A percentile compares a stretch with the other conserved stretches of the same genome.
Evolutionary conservation across 2,888 invertebrate species (phyloP).

Genomic region (Aporophyla lueneburgensis): DNA sequence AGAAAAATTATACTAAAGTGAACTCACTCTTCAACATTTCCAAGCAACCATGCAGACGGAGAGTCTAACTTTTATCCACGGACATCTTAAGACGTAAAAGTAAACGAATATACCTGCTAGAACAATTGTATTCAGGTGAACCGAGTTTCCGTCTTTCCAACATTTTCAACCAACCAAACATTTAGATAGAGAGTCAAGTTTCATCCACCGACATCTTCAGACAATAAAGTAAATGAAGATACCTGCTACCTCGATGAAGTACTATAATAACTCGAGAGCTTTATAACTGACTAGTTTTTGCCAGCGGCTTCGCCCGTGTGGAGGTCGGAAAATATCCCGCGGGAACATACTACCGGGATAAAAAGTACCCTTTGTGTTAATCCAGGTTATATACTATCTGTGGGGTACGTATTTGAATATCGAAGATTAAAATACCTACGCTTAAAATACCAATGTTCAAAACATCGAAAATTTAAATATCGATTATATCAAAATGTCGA

Average conservation of each 20-base stretch:
- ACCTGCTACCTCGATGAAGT: slow-evolving; percentile 3
- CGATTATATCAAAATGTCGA: no score
- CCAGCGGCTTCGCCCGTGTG: no score
- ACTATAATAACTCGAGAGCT: slow-evolving; percentile 1
- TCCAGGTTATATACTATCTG: no score
- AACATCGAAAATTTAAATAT: no score
- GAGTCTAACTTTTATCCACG: slow-evolving; percentile 6
- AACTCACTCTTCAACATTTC: not conserved
- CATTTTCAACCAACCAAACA: slow-evolving; percentile 6
- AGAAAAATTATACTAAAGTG: not conserved
- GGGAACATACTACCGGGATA: no score
- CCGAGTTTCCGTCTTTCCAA: not conserved
- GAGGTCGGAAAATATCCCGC: no score
- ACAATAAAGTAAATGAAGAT: slow-evolving; percentile 26
- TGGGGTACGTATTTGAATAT: no score
- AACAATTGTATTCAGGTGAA: not conserved
- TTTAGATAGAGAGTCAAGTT: not conserved
- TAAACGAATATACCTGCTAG: slow-evolving; percentile 24
- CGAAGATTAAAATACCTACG: no score
- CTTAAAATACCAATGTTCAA: no score
- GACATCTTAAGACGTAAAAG: slow-evolving; percentile 5
- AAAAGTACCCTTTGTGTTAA: no score
- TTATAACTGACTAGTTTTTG: no score
- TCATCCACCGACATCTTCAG: not conserved
- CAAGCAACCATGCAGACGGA: not conserved